Conservation (phyloP, 2,888 invertebrate species). For the Eilema griseolum region DNA sequence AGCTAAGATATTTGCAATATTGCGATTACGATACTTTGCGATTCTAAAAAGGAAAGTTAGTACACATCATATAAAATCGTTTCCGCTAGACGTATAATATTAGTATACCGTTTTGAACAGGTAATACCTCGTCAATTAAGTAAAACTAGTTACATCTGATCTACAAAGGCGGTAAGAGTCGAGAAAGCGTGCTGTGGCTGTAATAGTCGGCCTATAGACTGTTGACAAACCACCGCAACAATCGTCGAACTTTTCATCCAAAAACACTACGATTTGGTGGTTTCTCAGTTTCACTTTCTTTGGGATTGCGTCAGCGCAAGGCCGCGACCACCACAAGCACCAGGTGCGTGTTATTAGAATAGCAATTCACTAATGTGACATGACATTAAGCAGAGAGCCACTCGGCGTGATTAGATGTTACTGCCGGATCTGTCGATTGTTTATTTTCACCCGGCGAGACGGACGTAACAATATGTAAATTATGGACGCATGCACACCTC, state of each 20-base stretch:
- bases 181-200: conserved; percentile 67
- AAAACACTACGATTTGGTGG: conserved; percentile 67
- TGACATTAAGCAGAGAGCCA: conserved; percentile 60
- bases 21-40: conserved; percentile 3
- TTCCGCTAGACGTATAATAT: conserved; percentile 52
- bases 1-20: conserved; percentile 27
- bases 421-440: conserved; percentile 66
- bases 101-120: conserved; percentile 53
- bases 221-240: conserved; percentile 69
- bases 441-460: conserved; percentile 67
- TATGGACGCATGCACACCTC: conserved; percentile 51
- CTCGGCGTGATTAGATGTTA: conserved; percentile 58
- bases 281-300: conserved; percentile 80
- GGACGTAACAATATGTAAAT: conserved; percentile 70
- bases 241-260: conserved; percentile 63
- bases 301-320: conserved; percentile 69
- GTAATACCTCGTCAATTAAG: conserved; percentile 61
- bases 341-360: conserved; percentile 60
- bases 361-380: conserved; percentile 65
- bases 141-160: conserved; percentile 57
- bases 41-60: conserved; percentile 20
- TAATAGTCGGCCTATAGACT: conserved; percentile 59
- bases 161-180: conserved; percentile 50
- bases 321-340: conserved; percentile 62
- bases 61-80: conserved; percentile 30